Percentiles rank a stretch among this genome's conserved stretches.
Conservation (phyloP, 2,888 invertebrate genomes). For the Erebia aethiops region DNA sequence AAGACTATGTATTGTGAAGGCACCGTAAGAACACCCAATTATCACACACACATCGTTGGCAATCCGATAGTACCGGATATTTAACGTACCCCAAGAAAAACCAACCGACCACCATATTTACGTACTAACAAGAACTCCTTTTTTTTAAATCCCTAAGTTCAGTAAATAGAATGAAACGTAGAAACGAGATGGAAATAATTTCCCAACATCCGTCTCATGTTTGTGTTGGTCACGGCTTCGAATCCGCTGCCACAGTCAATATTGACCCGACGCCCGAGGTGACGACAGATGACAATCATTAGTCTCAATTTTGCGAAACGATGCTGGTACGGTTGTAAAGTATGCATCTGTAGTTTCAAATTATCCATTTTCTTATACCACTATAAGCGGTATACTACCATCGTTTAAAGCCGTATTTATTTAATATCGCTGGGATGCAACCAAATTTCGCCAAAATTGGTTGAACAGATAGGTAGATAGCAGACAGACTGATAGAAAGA, state of each 20-base stretch:
- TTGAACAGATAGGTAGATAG: background rate
- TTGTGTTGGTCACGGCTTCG: conserved; percentile 44
- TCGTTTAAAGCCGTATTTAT: no score
- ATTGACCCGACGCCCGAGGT: conserved; percentile 46
- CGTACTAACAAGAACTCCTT: no score
- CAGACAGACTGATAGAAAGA: no score
- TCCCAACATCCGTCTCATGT: conserved; percentile 36
- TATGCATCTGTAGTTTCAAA: background rate
- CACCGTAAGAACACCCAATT: no score
- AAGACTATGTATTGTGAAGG: no score
- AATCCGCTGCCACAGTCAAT: conserved; percentile 44
- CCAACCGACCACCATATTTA: no score
- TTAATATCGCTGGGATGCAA: background rate
- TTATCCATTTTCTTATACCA: background rate
- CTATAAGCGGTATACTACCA: no score
- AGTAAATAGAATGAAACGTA: conserved; percentile 7
- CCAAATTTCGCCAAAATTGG: no score
- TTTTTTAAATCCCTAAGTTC: no score
- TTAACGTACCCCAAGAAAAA: no score
- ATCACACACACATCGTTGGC: no score
- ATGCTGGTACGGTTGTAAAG: background rate
- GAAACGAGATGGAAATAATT: conserved; percentile 28
- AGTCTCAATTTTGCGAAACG: conserved; percentile 37
- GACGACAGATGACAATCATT: conserved; percentile 44
- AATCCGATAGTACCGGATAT: no score